Base-by-base conservation (phyloP, 1,140 invertebrate genomes). In the Drosophila orena region DNA sequence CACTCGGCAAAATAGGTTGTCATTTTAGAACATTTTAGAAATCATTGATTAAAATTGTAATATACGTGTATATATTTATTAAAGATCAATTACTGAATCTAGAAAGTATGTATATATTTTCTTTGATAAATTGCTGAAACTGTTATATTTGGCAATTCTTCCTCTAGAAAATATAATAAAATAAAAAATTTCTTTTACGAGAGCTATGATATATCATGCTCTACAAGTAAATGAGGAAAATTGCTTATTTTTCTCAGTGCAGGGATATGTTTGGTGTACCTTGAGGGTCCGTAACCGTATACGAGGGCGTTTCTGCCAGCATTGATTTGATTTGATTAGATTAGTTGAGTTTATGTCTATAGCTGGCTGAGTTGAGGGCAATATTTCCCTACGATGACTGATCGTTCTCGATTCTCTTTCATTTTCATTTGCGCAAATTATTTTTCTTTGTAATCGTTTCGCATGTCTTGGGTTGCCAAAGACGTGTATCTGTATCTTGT, bases 261-360 rank as follows among this genome's bases (percentile, higher is more conserved):
- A 44, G 0, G 4, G 15, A n/a, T 22, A 14, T 3, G 7, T 24
- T 37, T 34, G 12, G 12, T 35, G 12, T 35, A 35, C 30, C 20
- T 40, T 38, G 4, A 20, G 27, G 27, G 43, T 65, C 20, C 14
- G 65, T 61, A 76, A 80, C 50, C 34, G 15, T 71, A 81, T 44
- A 72, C 44, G 59, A 66, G 75, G 68, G 58, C 73, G 66, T 64
- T 56, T 50, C 56, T 43, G 44, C 44, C 77, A 20, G 68, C 75
- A 72, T 81, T 77, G 81, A 85, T 81, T 86, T 64, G 81, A 88
- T 85, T 85, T 81, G 81, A 84, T 84, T 84, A 81, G 81, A 85
- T 86, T 86, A 83, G 79, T 65, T 20, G 69, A 81, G 78, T 75
- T 65, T 37, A 52, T 54, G 47, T 5, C 12, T 38, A 3, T 17